phyloP scores from a whole-genome alignment of 2,113 vertebrate species.

The Xerus inauris region DNA sequence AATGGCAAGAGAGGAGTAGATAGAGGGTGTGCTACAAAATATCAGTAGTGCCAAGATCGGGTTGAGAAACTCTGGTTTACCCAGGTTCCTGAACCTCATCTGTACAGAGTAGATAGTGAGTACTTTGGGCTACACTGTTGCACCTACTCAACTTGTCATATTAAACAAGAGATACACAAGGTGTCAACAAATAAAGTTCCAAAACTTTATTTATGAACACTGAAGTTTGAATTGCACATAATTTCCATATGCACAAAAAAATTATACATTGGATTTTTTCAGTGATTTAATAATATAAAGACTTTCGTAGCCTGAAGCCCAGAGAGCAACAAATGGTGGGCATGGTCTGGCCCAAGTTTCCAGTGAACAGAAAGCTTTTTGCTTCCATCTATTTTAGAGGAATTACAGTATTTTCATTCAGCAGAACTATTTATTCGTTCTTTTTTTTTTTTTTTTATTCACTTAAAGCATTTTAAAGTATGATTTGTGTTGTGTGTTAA shows the following conservation, averaged over 20 bases:
- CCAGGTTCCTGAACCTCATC: background rate
- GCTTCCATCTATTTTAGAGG: background rate
- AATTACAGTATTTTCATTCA: constrained; percentile 44
- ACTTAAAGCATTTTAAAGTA: constrained; percentile 51
- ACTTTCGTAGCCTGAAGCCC: background rate
- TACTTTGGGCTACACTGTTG: background rate
- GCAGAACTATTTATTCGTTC: constrained; percentile 29
- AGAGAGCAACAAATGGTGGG: background rate
- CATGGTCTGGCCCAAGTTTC: background rate
- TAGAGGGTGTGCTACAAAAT: background rate
- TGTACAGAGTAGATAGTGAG: background rate
- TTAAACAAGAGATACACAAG: background rate
- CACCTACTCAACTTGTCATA: background rate
- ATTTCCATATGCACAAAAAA: background rate
- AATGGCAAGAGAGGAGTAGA: background rate
- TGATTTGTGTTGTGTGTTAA: constrained; percentile 61
- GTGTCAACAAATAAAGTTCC: background rate
- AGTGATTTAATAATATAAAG: background rate
- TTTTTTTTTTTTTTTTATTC: background rate
- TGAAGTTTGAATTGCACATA: background rate
- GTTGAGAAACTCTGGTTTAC: background rate
- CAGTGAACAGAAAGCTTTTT: constrained; percentile 18
- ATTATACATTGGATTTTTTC: background rate
- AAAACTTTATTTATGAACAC: background rate
- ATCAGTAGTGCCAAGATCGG: background rate